phyloP scores from a whole-genome alignment of 92 coral and sea anemone genomes.

The Parazoanthus swiftii region DNA sequence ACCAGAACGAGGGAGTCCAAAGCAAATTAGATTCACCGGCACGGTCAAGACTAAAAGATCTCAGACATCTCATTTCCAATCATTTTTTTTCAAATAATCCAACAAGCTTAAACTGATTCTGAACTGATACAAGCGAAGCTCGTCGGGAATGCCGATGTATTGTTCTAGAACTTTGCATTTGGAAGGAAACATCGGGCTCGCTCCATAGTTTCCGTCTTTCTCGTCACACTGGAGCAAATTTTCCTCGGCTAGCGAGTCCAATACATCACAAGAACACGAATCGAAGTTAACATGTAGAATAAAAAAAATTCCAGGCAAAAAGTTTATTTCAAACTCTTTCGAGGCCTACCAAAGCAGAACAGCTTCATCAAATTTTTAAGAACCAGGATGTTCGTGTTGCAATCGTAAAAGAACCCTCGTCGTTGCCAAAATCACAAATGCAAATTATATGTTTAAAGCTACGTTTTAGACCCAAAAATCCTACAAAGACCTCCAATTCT shows the following conservation, averaged over 20 bases:
- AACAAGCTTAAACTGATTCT: neutral
- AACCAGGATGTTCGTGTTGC: slow-evolving; percentile 4
- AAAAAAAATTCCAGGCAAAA: neutral
- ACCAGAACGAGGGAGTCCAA: neutral
- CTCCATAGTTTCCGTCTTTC: neutral
- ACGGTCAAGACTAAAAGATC: neutral
- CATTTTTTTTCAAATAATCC: neutral
- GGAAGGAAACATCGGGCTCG: neutral
- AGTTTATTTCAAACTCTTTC: neutral
- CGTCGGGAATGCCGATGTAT: neutral
- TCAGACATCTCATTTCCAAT: neutral
- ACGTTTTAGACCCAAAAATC: neutral
- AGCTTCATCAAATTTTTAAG: neutral
- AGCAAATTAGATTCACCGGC: neutral
- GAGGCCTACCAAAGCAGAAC: neutral
- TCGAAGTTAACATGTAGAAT: neutral
- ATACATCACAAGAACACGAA: neutral
- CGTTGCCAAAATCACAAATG: slow-evolving; percentile 10
- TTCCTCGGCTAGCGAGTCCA: slow-evolving; percentile 3
- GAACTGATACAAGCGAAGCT: neutral
- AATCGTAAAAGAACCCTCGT: neutral
- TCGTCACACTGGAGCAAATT: slow-evolving; percentile 12
- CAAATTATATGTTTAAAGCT: slow-evolving; percentile 12
- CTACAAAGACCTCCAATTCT: neutral
- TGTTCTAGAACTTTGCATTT: neutral